Conservation (phyloP, 2,113 vertebrate genomes). For the Zeus faber region DNA sequence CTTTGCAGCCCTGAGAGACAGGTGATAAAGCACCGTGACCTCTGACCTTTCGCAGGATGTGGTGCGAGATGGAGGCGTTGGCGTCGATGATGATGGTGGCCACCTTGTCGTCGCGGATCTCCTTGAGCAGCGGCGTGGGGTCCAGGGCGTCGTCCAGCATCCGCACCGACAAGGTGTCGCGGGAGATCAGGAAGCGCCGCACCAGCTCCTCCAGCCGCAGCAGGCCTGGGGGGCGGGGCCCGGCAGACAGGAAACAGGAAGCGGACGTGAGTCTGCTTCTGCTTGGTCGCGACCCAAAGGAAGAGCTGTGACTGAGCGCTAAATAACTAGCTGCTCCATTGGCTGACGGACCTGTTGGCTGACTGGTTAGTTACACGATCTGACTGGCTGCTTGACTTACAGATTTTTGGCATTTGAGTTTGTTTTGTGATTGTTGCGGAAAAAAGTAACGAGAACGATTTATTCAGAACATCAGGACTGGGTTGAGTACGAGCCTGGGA, state of each 20-base stretch:
- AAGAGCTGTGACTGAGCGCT: background rate
- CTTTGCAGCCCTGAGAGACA: background rate
- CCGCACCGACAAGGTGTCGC: conserved; percentile 85
- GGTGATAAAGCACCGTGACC: background rate
- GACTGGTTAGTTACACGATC: too few relatives aligned
- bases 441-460: too few relatives aligned
- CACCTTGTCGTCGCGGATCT: conserved; percentile 90
- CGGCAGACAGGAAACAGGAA: conserved; percentile 1
- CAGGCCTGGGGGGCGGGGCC: conserved; percentile 70
- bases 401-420: too few relatives aligned
- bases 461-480: too few relatives aligned
- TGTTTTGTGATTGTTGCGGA: too few relatives aligned
- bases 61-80: conserved; percentile 84
- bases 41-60: conserved; percentile 83
- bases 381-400: too few relatives aligned
- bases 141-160: conserved; percentile 85
- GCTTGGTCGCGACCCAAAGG: too few relatives aligned
- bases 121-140: conserved; percentile 86
- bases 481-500: too few relatives aligned
- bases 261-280: too few relatives aligned
- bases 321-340: background rate
- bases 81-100: conserved; percentile 90
- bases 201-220: conserved; percentile 87
- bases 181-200: conserved; percentile 86
- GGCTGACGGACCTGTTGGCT: too few relatives aligned